A percentile compares a stretch with the other conserved stretches of the same genome.
Evolutionary conservation across 2,113 vertebrate genomes (phyloP).

Genomic region (Bungarus multicinctus): DNA sequence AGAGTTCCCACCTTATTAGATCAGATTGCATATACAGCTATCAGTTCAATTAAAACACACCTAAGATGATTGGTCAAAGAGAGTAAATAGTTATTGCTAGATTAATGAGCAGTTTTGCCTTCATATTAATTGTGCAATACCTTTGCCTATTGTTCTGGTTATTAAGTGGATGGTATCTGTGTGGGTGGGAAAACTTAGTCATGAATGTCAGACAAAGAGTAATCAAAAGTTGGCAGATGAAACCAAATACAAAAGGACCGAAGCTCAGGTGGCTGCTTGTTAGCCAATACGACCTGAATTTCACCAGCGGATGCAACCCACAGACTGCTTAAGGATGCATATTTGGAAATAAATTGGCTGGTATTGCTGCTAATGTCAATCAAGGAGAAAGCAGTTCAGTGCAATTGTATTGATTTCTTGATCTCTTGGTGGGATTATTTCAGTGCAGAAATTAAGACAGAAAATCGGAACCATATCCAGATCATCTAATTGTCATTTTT

Average conservation of each 20-base stretch:
- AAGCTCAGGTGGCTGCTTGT: not conserved
- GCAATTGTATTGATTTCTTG: not conserved
- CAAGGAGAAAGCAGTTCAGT: not conserved
- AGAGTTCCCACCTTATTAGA: not conserved
- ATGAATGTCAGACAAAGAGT: not conserved
- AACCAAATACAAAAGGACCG: not conserved
- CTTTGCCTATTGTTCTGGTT: not conserved
- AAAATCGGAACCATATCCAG: not conserved
- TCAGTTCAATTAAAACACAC: conserved; percentile 20
- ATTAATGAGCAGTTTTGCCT: not conserved
- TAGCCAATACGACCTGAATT: not conserved
- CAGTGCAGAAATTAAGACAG: not conserved
- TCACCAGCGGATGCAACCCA: not conserved
- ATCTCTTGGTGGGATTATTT: not conserved
- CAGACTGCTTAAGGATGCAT: not conserved
- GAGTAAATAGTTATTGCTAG: conserved; percentile 14
- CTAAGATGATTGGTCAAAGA: not conserved
- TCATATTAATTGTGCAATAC: not conserved
- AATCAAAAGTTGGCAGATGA: not conserved
- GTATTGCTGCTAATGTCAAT: too few species aligned
- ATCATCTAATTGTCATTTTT: not conserved
- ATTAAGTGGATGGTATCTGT: not conserved
- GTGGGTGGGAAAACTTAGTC: not conserved
- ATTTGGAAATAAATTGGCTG: conserved; percentile 4
- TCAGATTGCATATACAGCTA: not conserved